Base-by-base conservation (phyloP, 2,113 vertebrate genomes). In the Scomber scombrus region DNA sequence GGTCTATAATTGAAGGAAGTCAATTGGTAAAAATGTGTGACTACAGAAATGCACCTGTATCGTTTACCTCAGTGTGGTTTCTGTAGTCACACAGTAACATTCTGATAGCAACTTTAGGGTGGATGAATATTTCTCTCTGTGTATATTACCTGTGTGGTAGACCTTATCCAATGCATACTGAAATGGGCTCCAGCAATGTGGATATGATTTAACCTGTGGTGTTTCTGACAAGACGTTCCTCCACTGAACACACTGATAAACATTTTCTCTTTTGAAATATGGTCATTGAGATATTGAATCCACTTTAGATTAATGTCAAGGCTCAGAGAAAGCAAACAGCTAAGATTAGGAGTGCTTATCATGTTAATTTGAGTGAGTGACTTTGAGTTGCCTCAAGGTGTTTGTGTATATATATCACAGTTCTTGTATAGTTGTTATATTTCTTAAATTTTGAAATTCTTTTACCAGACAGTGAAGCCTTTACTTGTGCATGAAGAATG, bases 291-390 rank as follows among this genome's bases (percentile, higher is more conserved):
- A 47, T 55, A 15, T 56, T 56, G 34, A 64, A 29, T 40, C 16
- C 16, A 56, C 14, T 29, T 56, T 9, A 40, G 26, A 40, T 19
- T 18, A 7, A 57, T 65, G 63, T n/a, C 2, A 16, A 34, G 31
- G 43, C 73, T 75, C 5, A 19, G 26, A 64, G 34, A 15, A 11
- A 74, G 19, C 19, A 29, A 65, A 55, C 15, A 52, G 75, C 47
- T 52, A 0, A 29, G 65, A 52, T 26, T 45, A 60, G 9, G 18
- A 67, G 31, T 12, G 26, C 15, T 4, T 34, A 54, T 56, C 12
- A 9, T 58, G 19, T 58, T 40, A 3, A 5, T 65, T 40, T 75
- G 26, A 64, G 3, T 23, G 21, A 62, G 51, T 26, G 23, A 66
- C 40, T 54, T 49, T 50, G 11, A 75, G n/a, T 74, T 23, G 29